Base-by-base conservation (phyloP, 2,888 invertebrate species). In the Charanyca ferruginea region DNA sequence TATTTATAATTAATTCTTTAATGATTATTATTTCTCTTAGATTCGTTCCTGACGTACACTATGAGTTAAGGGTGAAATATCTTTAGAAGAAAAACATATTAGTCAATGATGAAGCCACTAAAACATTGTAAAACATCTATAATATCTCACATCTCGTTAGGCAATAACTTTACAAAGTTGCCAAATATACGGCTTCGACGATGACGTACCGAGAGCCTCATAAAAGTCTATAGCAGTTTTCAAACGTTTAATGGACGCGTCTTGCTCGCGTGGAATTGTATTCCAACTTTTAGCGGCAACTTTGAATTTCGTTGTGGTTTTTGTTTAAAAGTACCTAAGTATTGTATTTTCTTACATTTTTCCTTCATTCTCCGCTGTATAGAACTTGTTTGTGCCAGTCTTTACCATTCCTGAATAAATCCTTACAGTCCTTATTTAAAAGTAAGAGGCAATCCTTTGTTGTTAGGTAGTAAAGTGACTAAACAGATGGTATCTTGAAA, bases 201-300 rank as follows among this genome's bases (percentile, higher is more conserved):
- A 83, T 84, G 85, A 85, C 78, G 84, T 83, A 83, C 80, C 66
- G 79, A 85, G 82, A 84, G 83, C 80, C 80, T 86, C 87, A 87
- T 89, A 89, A 90, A 90, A 88, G 87, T 87, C 87, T 80, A 80
- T 74, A 84, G 81, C 80, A 84, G 83, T 87, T 87, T 84, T 83
- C 77, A 79, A 85, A 85, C 85, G 83, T 81, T 85, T 85, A 87
- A 89, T 86, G 78, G 86, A 74, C 80, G 85, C 78, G 80, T 73
- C 77, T 77, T 77, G 77, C 81, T 83, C 77, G 80, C 80, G 66
- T 81, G 63, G 79, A 82, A 82, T 81, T 84, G 78, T 84, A 81
- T 82, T 83, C 63, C 73, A 83, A 85, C 83, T 86, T 86, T 80
- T 60, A 79, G 66, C 67, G 38, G 76, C 76, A 70, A 80, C 80